Conservation (phyloP, 2,888 invertebrate species). For the Micoletzkya japonica region DNA sequence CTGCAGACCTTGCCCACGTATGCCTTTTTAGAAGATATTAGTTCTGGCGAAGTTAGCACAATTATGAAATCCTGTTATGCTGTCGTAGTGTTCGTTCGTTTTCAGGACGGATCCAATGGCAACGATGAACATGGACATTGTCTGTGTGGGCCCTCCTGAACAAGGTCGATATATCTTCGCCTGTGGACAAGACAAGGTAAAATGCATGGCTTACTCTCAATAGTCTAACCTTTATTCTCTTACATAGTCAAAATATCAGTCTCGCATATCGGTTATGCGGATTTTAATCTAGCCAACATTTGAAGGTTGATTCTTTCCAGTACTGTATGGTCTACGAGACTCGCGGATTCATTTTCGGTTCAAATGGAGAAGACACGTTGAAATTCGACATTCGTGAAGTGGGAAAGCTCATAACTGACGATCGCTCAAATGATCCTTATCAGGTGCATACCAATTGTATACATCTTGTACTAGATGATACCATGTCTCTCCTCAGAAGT, state of each 20-base stretch:
- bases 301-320: conserved; percentile 34
- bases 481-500: too few relatives aligned
- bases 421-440: conserved; percentile 6
- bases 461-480: too few relatives aligned
- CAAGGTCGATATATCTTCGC: conserved; percentile 52
- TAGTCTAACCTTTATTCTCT: not conserved
- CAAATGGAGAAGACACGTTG: conserved; percentile 15
- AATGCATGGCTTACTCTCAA: not conserved
- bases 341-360: conserved; percentile 32
- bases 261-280: not conserved
- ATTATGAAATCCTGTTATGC: too few relatives aligned
- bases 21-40: too few relatives aligned
- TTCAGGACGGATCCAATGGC: conserved; percentile 44
- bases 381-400: conserved; percentile 28
- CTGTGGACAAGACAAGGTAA: conserved; percentile 57
- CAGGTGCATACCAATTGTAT: conserved; percentile 3
- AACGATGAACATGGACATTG: conserved; percentile 62
- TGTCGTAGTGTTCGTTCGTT: too few relatives aligned
- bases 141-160: conserved; percentile 32
- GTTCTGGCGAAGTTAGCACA: too few relatives aligned
- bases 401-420: conserved; percentile 30
- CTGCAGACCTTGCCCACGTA: too few relatives aligned
- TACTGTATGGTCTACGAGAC: conserved; percentile 52
- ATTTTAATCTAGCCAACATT: not conserved
- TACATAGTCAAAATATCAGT: not conserved